phyloP scores from a whole-genome alignment of 2,888 invertebrate genomes.

The Choristoneura rosaceana region DNA sequence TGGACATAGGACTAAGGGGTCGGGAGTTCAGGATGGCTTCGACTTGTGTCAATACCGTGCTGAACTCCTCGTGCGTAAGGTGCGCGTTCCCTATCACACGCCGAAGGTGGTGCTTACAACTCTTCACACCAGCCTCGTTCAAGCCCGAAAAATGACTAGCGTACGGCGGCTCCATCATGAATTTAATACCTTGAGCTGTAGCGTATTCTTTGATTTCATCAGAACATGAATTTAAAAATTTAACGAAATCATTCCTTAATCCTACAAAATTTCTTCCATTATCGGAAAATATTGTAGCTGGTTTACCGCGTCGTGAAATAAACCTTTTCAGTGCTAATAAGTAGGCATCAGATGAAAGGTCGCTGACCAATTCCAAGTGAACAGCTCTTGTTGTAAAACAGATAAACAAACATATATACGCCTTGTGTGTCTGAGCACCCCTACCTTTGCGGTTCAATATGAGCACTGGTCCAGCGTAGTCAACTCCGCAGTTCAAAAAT shows the following conservation, averaged over 20 bases:
- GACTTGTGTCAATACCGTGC: too few relatives aligned
- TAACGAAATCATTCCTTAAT: neutral
- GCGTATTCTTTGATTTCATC: too few relatives aligned
- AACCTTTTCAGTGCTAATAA: conserved; percentile 21
- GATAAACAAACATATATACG: conserved; percentile 16
- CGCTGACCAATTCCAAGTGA: conserved; percentile 15
- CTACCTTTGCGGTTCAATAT: neutral
- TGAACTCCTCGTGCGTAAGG: too few relatives aligned
- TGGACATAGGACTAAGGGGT: neutral
- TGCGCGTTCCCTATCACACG: too few relatives aligned
- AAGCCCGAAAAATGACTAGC: too few relatives aligned
- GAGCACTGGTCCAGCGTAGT: too few relatives aligned
- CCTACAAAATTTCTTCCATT: conserved; percentile 22
- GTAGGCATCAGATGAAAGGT: conserved; percentile 16
- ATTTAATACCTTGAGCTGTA: too few relatives aligned
- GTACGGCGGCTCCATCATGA: too few relatives aligned
- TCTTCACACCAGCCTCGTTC: too few relatives aligned
- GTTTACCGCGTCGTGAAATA: conserved; percentile 24
- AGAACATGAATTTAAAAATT: too few relatives aligned
- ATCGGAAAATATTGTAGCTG: conserved; percentile 12
- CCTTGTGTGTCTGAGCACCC: neutral
- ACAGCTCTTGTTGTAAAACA: conserved; percentile 18
- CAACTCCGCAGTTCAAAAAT: neutral
- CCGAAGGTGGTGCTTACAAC: too few relatives aligned
- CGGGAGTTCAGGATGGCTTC: too few relatives aligned